phyloP scores from a whole-genome alignment of 2,113 vertebrate species.

The Malurus alboscapulatus region DNA sequence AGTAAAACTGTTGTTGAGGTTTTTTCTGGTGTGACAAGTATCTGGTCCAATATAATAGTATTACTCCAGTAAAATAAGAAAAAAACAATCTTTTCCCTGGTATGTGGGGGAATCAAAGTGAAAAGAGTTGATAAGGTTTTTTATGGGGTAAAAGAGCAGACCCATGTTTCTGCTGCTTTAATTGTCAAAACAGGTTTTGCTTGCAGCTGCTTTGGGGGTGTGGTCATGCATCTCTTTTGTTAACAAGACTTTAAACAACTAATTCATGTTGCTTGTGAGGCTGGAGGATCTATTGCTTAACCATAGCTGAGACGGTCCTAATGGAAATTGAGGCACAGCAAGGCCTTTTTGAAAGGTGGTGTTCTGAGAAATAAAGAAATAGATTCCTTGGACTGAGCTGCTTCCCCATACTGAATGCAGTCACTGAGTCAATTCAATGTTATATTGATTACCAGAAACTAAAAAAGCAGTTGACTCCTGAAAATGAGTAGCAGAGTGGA shows the following conservation, averaged over 20 bases:
- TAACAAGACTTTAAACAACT: constrained; percentile 15
- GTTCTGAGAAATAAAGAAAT: neutral
- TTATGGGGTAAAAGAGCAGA: neutral
- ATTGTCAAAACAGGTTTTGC: constrained; percentile 48
- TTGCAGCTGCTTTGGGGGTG: constrained; percentile 21
- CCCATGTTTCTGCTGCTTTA: neutral
- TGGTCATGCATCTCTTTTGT: neutral
- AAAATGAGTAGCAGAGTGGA: neutral
- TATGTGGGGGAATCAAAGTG: neutral
- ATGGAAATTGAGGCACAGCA: neutral
- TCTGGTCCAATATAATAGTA: neutral
- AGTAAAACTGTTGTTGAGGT: neutral
- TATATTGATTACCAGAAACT: neutral
- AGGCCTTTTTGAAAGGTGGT: neutral
- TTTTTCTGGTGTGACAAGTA: neutral
- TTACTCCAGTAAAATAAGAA: neutral
- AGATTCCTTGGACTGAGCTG: neutral
- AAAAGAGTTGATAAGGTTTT: neutral
- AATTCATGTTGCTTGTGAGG: neutral
- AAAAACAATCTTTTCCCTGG: neutral
- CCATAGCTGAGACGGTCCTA: neutral
- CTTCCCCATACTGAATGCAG: neutral
- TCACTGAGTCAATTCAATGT: neutral
- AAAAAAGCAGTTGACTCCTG: neutral
- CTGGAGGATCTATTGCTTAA: neutral